Evolutionary conservation across 2,797 vertebrate species (phyloP).

Genomic region (Xiphorhynchus erythropygius): DNA sequence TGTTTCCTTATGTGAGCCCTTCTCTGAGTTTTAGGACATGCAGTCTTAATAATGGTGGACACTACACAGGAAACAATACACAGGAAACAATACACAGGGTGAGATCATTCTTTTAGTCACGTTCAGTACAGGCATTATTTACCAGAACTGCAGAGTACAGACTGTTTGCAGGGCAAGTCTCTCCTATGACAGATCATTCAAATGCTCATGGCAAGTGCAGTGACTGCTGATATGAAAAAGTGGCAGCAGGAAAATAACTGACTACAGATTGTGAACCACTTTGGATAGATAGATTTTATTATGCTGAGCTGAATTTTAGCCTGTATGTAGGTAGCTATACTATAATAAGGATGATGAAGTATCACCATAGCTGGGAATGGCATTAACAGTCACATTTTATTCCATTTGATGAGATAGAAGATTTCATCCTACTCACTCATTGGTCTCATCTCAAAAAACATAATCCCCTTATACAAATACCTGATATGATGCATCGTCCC

Average conservation of each 20-base stretch:
- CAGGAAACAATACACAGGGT: neutral
- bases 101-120: neutral
- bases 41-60: neutral
- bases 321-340: neutral
- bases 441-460: slow-evolving; percentile 4
- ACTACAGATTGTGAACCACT: neutral
- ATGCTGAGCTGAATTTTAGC: neutral
- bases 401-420: neutral
- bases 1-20: neutral
- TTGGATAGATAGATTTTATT: neutral
- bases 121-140: neutral
- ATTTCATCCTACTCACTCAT: slow-evolving; percentile 12
- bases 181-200: neutral
- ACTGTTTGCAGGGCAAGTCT: neutral
- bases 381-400: slow-evolving; percentile 14
- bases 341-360: neutral
- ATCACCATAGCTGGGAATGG: neutral
- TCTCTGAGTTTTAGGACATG: neutral
- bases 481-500: neutral
- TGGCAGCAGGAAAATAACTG: neutral
- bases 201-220: neutral
- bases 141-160: neutral
- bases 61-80: neutral
- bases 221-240: neutral
- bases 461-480: neutral